Base-by-base conservation (phyloP, 2,888 invertebrate genomes). In the Zelleria hepariella region DNA sequence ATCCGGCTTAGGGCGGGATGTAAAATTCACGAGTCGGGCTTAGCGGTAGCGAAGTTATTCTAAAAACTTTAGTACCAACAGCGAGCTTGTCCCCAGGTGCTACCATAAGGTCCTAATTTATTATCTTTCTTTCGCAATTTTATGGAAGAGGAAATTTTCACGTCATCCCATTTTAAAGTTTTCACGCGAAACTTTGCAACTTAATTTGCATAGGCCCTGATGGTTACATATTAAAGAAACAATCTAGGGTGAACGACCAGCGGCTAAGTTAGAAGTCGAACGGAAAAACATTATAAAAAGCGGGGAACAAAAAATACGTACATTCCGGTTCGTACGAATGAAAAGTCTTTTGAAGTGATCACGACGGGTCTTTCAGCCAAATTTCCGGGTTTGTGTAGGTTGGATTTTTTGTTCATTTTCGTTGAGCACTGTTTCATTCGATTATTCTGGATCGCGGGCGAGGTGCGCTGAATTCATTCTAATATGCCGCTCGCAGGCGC, bases 81-180 rank as follows among this genome's bases (percentile, higher is more conserved):
- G 58, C 32, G 32, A 42, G 15, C 26, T 27, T 49, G 61, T 61
- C 61, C 61, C 59, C 61, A 61, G 61, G 61, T 61, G 61, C 58
- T 52, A 54, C 53, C 58, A 57, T 58, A 59, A 48, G 59, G 47
- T 32, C 21, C 57, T 57, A 58, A 61, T 59, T 61, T 61, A 61
- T 61, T 61, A 59, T 61, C 53, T 57, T 61, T 61, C 59, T 61
- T 53, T 58, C 54, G 48, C 61, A 53, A 57, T 53, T 59, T 61
- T 54, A 59, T 57, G 57, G 26, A 53, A 54, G 55, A 15, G 21
- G 59, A n/a, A 51, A 54, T 54, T 59, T 54, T 57, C 59, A 59
- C 58, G 57, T 59, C 57, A 53, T 55, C 48, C 55, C 55, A 18
- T 56, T 18, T 15, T 15, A 42, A 42, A 42, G 10, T 42, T 32